Conservation (phyloP, 2,888 invertebrate species). For the Nemurella pictetii region DNA sequence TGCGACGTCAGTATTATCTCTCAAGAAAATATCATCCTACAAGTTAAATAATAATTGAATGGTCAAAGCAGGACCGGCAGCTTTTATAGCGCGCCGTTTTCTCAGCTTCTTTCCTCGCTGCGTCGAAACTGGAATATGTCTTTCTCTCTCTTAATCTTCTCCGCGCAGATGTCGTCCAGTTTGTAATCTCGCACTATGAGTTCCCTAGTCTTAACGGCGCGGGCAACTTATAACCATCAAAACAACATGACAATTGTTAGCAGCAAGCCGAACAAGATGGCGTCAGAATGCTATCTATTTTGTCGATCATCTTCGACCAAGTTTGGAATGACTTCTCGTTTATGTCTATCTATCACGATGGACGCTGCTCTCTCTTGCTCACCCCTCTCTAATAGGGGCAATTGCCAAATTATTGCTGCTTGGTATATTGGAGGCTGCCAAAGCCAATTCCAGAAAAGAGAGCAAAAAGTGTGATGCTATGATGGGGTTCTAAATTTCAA, state of each 20-base stretch:
- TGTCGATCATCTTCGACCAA: conserved; percentile 11
- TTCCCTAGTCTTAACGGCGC: conserved; percentile 15
- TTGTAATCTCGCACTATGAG: conserved; percentile 6
- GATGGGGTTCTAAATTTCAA: background rate
- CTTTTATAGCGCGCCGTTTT: conserved; percentile 8
- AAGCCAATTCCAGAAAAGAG: background rate
- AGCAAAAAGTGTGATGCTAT: background rate
- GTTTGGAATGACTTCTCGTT: conserved; percentile 11
- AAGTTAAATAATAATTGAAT: conserved; percentile 13
- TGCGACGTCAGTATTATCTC: background rate
- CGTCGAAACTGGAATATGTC: background rate
- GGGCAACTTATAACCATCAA: conserved; percentile 17
- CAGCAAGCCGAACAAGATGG: conserved; percentile 20
- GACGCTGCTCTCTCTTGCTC: background rate
- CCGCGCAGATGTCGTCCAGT: conserved; percentile 22
- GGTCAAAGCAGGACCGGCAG: background rate
- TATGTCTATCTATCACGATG: background rate
- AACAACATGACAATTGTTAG: conserved; percentile 28
- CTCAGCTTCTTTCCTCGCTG: background rate
- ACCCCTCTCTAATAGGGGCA: background rate
- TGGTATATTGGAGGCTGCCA: background rate
- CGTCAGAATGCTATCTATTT: conserved; percentile 5
- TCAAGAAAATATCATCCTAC: conserved; percentile 1
- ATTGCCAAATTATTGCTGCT: background rate
- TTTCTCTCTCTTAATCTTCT: conserved; percentile 1